Evolutionary conservation across 2,888 invertebrate species (phyloP).

Genomic region (Polylopha cassiicola): DNA sequence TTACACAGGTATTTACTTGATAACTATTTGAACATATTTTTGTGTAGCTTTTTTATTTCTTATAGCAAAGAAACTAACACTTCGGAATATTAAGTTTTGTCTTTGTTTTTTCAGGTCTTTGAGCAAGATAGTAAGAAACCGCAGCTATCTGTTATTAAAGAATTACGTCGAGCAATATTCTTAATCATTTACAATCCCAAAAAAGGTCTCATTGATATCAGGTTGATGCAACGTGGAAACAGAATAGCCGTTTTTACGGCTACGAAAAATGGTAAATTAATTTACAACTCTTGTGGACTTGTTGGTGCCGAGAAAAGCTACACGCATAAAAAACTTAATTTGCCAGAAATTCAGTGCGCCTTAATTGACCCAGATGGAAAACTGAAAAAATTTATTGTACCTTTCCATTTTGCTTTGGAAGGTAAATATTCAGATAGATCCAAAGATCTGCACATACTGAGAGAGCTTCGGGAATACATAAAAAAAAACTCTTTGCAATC

Average conservation of each 20-base stretch:
- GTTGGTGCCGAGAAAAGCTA: slow-evolving; percentile 81
- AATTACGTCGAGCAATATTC: slow-evolving; percentile 84
- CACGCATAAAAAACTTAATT: slow-evolving; percentile 74
- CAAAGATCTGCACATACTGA: slow-evolving; percentile 90
- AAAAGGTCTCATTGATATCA: slow-evolving; percentile 94
- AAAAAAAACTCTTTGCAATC: slow-evolving; percentile 73
- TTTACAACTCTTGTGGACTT: slow-evolving; percentile 89
- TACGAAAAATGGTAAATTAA: slow-evolving; percentile 86
- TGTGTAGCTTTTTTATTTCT: too few species aligned
- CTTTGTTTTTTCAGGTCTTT: slow-evolving; percentile 53
- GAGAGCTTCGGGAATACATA: slow-evolving; percentile 83
- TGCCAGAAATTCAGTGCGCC: slow-evolving; percentile 83
- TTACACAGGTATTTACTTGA: slow-evolving; percentile 82
- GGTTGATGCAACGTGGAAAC: slow-evolving; percentile 92
- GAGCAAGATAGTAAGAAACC: slow-evolving; percentile 64
- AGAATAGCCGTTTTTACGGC: slow-evolving; percentile 95
- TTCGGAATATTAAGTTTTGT: slow-evolving; percentile 2
- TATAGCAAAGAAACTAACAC: too few species aligned
- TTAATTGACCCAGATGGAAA: slow-evolving; percentile 90
- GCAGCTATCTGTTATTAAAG: slow-evolving; percentile 58
- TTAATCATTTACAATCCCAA: slow-evolving; percentile 95
- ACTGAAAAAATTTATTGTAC: slow-evolving; percentile 89
- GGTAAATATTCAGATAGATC: slow-evolving; percentile 92
- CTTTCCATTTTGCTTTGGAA: slow-evolving; percentile 93
- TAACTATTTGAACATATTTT: slow-evolving; percentile 1